Evolutionary conservation across 1,140 invertebrate genomes (phyloP), one percentile per base, ranked within the genome.

Genomic region (Phymorhynchus buccinoides): DNA sequence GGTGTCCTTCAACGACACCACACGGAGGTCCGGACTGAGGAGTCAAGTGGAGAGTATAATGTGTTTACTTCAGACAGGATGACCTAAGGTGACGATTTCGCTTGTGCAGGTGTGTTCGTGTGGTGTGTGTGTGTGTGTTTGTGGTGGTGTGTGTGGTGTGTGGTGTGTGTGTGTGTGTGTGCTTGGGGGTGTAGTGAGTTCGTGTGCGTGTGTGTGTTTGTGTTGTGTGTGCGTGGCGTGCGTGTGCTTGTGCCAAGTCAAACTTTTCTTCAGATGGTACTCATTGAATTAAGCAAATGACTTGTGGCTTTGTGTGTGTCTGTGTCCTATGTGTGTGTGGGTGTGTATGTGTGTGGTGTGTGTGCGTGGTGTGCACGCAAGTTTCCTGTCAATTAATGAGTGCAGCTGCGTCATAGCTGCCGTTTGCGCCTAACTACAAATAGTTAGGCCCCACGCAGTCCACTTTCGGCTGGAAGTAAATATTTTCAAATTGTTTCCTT

Each of bases 161-260:
- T 7, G 66, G 9, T n/a, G 30, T n/a, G n/a, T 71, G 30, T 71
- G 66, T 71, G 30, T 71, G 66, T 71, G 27, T 9, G n/a, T 71
- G n/a, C 14, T n/a, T 71, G 7, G 3, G 18, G 3, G 56, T 62
- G 56, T 37, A 32, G 32, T 32, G 30, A n/a, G 71, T 35, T 6
- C 9, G n/a, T 37, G 32, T 32, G 30, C 6, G 2, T 9, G 30
- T 35, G 32, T 35, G 2, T 71, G n/a, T 71, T 4, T 71, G 16
- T 71, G 66, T n/a, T 71, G 66, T 71, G 66, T 71, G 66, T 71
- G 66, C 35, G 66, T 71, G n/a, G 66, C 35, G 66, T 71, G 66
- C 35, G 66, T 71, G 66, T 71, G 66, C 35, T n/a, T 71, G 66
- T 71, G 66, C 56, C 16, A n/a, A 62, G 7, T 14, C 56, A 62